These are phyloP conservation scores for Mesorhabditis belari DNA, from an alignment of 2,888 invertebrate species.

Conservation along the genomic window DNA sequence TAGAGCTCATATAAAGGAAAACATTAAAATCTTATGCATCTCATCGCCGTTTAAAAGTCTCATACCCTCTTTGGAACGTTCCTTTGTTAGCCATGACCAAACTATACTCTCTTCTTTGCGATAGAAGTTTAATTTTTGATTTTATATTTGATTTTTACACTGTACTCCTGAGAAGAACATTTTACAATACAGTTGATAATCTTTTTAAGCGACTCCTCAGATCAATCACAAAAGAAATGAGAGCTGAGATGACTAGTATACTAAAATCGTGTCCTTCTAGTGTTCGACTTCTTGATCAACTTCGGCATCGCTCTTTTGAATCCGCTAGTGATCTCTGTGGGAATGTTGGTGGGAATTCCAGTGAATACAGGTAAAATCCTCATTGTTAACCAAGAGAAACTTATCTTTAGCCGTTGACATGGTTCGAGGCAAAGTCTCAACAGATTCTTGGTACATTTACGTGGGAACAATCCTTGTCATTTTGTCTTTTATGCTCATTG, in stretches of 20 bases:
- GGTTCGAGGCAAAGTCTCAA: slow-evolving; percentile 19
- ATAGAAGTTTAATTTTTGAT: no score
- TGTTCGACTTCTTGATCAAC: slow-evolving; percentile 83
- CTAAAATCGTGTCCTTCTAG: slow-evolving; percentile 60
- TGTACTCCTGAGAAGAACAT: no score
- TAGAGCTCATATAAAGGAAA: no score
- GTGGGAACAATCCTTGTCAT: slow-evolving; percentile 24
- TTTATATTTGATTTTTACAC: no score
- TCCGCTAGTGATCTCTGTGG: slow-evolving; percentile 86
- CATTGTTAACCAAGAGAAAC: background rate
- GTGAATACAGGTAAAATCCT: slow-evolving; percentile 76
- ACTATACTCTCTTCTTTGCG: no score
- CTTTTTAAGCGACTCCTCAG: no score
- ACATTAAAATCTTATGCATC: no score
- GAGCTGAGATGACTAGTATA: background rate
- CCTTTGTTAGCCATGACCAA: no score
- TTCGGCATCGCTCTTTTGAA: slow-evolving; percentile 87
- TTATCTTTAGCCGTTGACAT: slow-evolving; percentile 28
- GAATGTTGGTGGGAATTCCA: slow-evolving; percentile 85
- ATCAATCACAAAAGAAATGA: background rate
- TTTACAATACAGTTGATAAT: no score
- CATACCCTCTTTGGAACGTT: no score
- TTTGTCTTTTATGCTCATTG: slow-evolving; percentile 29
- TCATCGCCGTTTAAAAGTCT: no score
- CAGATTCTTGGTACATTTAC: slow-evolving; percentile 13